Evolutionary conservation across 1,140 invertebrate genomes (phyloP).

Genomic region (Triops cancriformis): DNA sequence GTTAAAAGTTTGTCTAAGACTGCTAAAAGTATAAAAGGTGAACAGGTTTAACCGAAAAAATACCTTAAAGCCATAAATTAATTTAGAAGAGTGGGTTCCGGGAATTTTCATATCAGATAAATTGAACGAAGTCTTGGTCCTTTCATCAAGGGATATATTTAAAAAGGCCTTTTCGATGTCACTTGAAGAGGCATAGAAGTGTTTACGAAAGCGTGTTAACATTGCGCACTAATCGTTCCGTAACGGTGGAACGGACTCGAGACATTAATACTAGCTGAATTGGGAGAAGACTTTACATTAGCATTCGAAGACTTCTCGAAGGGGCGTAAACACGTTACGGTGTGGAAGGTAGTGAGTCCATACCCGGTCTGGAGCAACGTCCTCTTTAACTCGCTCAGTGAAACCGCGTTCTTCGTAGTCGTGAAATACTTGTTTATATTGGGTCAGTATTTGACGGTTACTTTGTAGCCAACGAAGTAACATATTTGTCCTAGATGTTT

Average conservation of each 20-base stretch:
- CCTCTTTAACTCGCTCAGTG: constrained; percentile 8
- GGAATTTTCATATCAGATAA: constrained; percentile 1
- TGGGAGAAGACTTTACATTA: not conserved
- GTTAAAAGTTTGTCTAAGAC: not conserved
- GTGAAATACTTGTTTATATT: constrained; percentile 14
- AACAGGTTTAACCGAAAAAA: no score
- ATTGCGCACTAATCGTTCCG: constrained; percentile 31
- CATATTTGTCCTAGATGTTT: not conserved
- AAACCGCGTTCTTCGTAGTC: constrained; percentile 17
- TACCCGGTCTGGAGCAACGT: not conserved
- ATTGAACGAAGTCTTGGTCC: constrained; percentile 20
- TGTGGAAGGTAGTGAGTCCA: constrained; percentile 32
- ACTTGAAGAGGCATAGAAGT: no score
- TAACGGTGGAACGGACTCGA: constrained; percentile 3
- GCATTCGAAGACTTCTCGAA: no score
- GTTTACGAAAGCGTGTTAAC: constrained; percentile 34
- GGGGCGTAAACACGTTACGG: constrained; percentile 29
- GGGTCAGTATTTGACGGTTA: not conserved
- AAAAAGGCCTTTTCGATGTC: no score
- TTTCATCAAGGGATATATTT: not conserved
- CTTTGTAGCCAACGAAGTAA: not conserved
- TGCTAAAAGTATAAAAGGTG: no score
- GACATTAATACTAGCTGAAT: constrained; percentile 29
- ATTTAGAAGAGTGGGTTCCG: not conserved
- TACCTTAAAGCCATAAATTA: constrained; percentile 8